Evolutionary conservation across 2,797 vertebrate species (phyloP).

Genomic region (Argentina silus): DNA sequence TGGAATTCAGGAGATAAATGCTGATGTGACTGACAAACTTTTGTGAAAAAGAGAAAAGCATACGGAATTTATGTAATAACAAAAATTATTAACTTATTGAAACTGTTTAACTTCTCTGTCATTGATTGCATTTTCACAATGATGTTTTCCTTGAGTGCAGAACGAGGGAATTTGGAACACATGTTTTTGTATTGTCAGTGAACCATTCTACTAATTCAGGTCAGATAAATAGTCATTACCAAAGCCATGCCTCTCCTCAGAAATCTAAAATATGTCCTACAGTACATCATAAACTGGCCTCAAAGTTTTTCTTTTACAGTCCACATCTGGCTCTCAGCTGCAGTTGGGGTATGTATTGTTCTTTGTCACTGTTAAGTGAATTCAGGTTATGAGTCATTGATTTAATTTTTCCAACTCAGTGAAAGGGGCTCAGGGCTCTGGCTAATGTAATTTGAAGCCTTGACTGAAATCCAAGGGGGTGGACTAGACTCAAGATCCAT

Average conservation of each 20-base stretch:
- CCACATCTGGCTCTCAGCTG: slow-evolving; percentile 47
- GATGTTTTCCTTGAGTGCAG: too few relatives aligned
- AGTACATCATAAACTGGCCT: slow-evolving; percentile 23
- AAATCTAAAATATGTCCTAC: slow-evolving; percentile 38
- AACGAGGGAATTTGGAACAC: background rate
- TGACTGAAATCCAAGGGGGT: slow-evolving; percentile 9
- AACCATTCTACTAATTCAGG: background rate
- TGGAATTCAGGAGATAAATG: background rate
- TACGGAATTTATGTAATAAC: background rate
- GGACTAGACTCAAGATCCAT: slow-evolving; percentile 6
- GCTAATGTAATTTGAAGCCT: slow-evolving; percentile 9
- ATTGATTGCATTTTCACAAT: too few relatives aligned
- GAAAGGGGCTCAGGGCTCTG: slow-evolving; percentile 18
- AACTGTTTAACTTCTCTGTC: background rate
- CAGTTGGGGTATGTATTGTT: slow-evolving; percentile 11
- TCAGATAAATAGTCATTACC: slow-evolving; percentile 1
- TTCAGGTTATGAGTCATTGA: slow-evolving; percentile 31
- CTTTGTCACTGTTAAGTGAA: slow-evolving; percentile 23
- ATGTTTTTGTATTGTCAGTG: background rate
- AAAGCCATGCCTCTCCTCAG: slow-evolving; percentile 16
- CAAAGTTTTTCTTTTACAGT: slow-evolving; percentile 19
- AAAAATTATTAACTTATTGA: background rate
- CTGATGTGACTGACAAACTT: background rate
- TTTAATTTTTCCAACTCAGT: slow-evolving; percentile 17
- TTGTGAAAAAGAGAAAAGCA: slow-evolving; percentile 2